Base-by-base conservation (phyloP, 1,140 invertebrate species). In the Diachasma alloeum region DNA sequence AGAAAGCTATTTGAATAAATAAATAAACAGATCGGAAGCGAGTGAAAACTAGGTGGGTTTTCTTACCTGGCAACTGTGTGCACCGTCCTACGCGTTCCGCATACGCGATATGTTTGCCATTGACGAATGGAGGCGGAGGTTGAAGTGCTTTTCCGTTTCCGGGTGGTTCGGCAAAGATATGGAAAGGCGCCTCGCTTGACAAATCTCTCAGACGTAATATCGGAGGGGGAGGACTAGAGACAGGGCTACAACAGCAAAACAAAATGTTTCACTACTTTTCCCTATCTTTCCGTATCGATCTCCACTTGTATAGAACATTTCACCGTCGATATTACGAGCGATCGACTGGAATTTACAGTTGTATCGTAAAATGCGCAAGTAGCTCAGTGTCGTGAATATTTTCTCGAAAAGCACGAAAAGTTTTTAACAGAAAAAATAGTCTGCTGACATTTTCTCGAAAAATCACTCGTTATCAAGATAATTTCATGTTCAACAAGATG, bases 81-180 rank as follows among this genome's bases (percentile, higher is more conserved):
- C 24, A 31, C 19, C 59, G 2, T 56, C 59, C 59, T 19, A 63
- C 59, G 59, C 59, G 8, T 31, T 31, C 15, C 59, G 5, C 24
- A 63, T 63, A 24, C 6, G 22, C 19, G 59, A 63, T 59, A 59
- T 63, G 24, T 63, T 63, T 63, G 59, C 24, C 59, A 63, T 26
- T 63, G 59, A 63, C 59, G 24, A 63, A 22, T 63, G 59, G 59
- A 63, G 59, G 59, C 59, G 59, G 69, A 71, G 39, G 69, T 26
- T 71, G 26, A 48, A 71, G 69, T 71, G 24, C 69, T 48, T 71
- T 71, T 71, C 69, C 69, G 69, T 71, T 71, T 71, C 69, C 69
- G 69, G 69, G 69, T 71, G 69, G 9, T 39, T 71, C 22, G 69
- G 15, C 19, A 3, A 9, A 24, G 42, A 71, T 46, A 26, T 48